These are phyloP conservation scores for Ascidia mentula DNA, from an alignment of 23 tunicate genomes.

Conservation along the genomic window DNA sequence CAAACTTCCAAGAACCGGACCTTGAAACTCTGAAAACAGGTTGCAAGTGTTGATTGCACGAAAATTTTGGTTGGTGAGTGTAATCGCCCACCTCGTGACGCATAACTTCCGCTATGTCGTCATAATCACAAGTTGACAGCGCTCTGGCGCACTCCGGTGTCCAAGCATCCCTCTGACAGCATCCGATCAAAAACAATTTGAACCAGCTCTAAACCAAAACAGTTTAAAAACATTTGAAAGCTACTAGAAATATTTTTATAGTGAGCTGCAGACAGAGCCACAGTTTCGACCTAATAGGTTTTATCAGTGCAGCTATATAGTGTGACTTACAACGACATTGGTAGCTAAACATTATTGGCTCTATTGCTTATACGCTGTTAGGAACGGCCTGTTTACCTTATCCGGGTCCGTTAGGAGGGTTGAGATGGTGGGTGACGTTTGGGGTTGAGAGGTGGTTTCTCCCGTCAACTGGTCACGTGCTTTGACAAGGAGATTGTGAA, in stretches of 20 bases:
- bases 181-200: conserved; percentile 17
- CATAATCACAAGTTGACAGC: conserved; percentile 51
- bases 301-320: too few species aligned
- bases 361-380: too few species aligned
- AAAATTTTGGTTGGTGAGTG: too few species aligned
- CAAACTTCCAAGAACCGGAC: not conserved
- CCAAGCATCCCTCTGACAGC: conserved; percentile 17
- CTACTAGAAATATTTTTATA: not conserved
- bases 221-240: not conserved
- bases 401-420: conserved; percentile 13
- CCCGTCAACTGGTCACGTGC: conserved; percentile 7
- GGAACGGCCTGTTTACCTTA: too few species aligned
- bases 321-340: not conserved
- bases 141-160: conserved; percentile 62
- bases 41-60: too few species aligned
- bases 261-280: too few species aligned
- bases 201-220: conserved; percentile 38
- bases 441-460: conserved; percentile 7
- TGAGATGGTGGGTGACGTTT: not conserved
- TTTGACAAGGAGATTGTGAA: conserved; percentile 8
- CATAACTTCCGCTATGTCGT: conserved; percentile 70
- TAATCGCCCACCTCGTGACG: conserved; percentile 27
- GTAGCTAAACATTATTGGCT: too few species aligned
- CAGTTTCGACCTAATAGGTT: too few species aligned
- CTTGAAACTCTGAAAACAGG: not conserved